Conservation (phyloP, 2,797 vertebrate genomes). For the Onychomys torridus region DNA sequence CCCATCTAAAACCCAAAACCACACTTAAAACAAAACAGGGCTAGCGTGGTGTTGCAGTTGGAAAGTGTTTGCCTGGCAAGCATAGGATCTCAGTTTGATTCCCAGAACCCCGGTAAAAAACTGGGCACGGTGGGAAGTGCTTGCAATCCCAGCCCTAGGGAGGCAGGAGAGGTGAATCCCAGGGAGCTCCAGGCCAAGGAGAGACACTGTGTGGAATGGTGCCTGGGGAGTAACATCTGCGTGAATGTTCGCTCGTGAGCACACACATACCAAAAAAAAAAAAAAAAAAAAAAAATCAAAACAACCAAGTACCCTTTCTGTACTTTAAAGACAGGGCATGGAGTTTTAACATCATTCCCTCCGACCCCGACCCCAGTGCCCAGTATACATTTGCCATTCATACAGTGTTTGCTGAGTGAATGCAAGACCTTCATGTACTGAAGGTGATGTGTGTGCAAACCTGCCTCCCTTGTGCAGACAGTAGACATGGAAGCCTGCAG, state of each 20-base stretch:
- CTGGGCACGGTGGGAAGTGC: not conserved
- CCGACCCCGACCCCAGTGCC: too few relatives aligned
- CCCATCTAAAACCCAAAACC: not conserved
- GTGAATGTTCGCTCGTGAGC: fast-evolving
- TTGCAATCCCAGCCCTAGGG: not conserved
- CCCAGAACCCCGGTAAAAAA: not conserved
- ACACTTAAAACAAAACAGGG: not conserved
- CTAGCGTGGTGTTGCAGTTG: too few relatives aligned
- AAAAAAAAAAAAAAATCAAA: too few relatives aligned
- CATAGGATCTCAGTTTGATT: not conserved
- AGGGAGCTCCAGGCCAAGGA: not conserved
- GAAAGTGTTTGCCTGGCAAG: not conserved
- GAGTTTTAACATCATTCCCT: not conserved
- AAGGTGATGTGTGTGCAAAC: not conserved
- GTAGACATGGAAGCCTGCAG: not conserved
- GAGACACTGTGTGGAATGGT: not conserved
- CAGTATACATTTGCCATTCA: fast-evolving
- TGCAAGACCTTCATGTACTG: not conserved
- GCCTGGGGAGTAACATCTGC: not conserved
- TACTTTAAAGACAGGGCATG: not conserved
- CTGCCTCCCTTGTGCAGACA: not conserved
- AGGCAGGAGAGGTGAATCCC: not conserved
- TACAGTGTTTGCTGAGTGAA: not conserved
- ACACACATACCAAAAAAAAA: too few relatives aligned
- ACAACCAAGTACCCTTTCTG: not conserved